These are phyloP conservation scores for Vannuccia rotundouncinata DNA, from an alignment of 2,888 invertebrate species.

Conservation along the genomic window DNA sequence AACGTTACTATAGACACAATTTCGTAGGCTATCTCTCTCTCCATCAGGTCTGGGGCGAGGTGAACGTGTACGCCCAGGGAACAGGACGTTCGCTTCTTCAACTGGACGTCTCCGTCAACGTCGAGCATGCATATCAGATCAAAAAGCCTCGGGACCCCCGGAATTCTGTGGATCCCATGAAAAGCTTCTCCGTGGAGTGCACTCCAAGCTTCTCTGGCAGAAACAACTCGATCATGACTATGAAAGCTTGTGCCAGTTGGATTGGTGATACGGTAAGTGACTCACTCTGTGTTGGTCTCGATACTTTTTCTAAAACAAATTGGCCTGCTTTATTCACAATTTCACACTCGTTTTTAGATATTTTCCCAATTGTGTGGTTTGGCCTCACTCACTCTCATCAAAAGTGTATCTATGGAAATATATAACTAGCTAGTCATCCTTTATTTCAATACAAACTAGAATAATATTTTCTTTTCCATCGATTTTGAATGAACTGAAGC, in stretches of 20 bases:
- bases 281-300: no score
- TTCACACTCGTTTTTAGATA: no score
- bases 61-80: conserved; percentile 80
- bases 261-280: conserved; percentile 40
- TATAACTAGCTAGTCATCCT: no score
- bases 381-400: no score
- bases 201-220: conserved; percentile 64
- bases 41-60: conserved; percentile 80
- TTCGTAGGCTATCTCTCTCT: not conserved
- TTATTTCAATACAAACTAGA: no score
- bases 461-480: no score
- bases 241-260: conserved; percentile 77
- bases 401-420: no score
- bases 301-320: no score
- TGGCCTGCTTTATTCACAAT: no score
- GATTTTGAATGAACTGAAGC: no score
- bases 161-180: not conserved
- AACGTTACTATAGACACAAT: no score
- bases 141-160: conserved; percentile 34
- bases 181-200: conserved; percentile 55
- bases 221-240: conserved; percentile 77
- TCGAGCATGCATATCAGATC: conserved; percentile 36
- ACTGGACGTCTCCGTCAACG: conserved; percentile 43
- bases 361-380: no score
- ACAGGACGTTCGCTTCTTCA: conserved; percentile 83